Evolutionary conservation across 1,140 invertebrate species (phyloP), one percentile per base, ranked within the genome.

Genomic region (Coenobita brevimanus): DNA sequence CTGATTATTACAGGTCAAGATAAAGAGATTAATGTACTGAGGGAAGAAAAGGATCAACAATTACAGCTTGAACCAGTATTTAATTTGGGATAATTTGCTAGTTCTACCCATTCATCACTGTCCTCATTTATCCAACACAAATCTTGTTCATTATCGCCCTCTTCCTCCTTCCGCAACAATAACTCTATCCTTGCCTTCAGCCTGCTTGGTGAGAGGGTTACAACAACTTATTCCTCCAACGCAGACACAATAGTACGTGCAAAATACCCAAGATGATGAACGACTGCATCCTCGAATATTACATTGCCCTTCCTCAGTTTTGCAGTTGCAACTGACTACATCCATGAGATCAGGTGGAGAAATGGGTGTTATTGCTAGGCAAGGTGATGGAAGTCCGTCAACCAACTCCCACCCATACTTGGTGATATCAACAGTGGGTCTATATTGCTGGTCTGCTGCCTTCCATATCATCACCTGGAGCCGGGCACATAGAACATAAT

Each of bases 161-260:
- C 69, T 73, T 67, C 64, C 24, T 73, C 69, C 69, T 73, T 33
- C 69, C 69, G 36, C 15, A 73, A 27, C n/a, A 21, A 6, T 30
- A 15, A 27, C 36, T 38, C 69, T n/a, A 73, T 73, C 69, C 69
- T 73, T n/a, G 30, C 69, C 69, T 73, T 73, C 69, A 73, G 36
- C 69, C n/a, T 73, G 69, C 33, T 73, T 41, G 33, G 69, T 38
- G 24, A 73, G 69, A 73, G 69, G 69, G 69, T 38, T 73, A 73
- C 27, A 73, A 33, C 69, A 73, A 73, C 15, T 8, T 21, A 73
- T 8, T 73, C 69, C 69, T 27, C 69, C 69, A 36, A 36, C 69
- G n/a, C 69, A 73, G 24, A 73, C 13, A 41, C 6, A 73, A 27
- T 73, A 73, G 33, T 73, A 38, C 13, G 69, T 73, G n/a, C 69